Evolutionary conservation across 2,888 invertebrate species (phyloP).

Genomic region (Himalopsyche japonica): DNA sequence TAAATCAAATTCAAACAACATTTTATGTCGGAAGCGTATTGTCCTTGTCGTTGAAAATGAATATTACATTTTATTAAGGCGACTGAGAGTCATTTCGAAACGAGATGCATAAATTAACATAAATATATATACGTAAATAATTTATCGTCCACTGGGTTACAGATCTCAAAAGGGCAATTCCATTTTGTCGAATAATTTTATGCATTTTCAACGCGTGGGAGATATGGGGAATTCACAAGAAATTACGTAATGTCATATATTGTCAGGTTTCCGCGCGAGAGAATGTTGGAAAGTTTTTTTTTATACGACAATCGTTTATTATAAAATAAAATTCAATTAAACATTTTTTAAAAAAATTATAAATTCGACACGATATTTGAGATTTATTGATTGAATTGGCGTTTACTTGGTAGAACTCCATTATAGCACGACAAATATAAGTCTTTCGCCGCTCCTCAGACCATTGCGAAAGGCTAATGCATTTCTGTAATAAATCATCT

Average conservation of each 20-base stretch:
- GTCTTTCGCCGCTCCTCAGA: too few relatives aligned
- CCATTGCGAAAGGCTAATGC: too few relatives aligned
- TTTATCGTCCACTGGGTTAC: not conserved
- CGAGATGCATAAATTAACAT: not conserved
- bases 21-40: not conserved
- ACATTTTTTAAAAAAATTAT: too few relatives aligned
- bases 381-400: too few relatives aligned
- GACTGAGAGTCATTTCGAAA: not conserved
- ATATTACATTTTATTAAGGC: not conserved
- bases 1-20: too few relatives aligned
- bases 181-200: not conserved
- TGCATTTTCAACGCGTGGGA: not conserved
- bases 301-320: too few relatives aligned
- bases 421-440: too few relatives aligned
- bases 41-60: not conserved
- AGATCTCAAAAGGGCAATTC: not conserved
- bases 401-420: too few relatives aligned
- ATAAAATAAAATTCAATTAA: too few relatives aligned
- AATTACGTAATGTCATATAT: not conserved
- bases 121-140: not conserved
- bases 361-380: too few relatives aligned
- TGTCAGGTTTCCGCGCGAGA: not conserved
- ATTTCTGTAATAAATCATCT: too few relatives aligned
- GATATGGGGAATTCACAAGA: not conserved
- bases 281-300: not conserved